Percentiles rank a stretch among this genome's conserved stretches.
phyloP scores from a whole-genome alignment of 2,113 vertebrate species.

The Urocitellus parryii region DNA sequence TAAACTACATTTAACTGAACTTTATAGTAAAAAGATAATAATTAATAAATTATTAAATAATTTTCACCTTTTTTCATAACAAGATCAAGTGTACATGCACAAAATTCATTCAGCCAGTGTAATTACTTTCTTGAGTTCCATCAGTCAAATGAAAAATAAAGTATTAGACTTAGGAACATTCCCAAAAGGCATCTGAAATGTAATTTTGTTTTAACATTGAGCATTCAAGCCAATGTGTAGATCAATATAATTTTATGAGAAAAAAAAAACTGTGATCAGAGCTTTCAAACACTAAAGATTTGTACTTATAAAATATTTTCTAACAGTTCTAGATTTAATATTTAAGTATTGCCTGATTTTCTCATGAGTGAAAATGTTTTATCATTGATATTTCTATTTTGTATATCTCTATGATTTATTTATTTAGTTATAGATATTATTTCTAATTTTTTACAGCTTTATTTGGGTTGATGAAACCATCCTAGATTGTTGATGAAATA shows the following conservation, averaged over 20 bases:
- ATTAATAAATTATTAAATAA: not conserved
- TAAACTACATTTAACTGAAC: not conserved
- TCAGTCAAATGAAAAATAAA: conserved; percentile 34
- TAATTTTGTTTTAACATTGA: conserved; percentile 33
- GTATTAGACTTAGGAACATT: not conserved
- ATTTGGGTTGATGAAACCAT: not conserved
- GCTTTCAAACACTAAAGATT: not conserved
- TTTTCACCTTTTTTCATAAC: not conserved
- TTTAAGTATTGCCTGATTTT: not conserved
- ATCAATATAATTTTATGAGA: not conserved
- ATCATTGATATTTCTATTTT: not conserved
- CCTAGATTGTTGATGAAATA: too few relatives aligned
- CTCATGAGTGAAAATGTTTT: conserved; percentile 8
- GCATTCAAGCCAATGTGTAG: not conserved
- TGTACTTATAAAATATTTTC: not conserved
- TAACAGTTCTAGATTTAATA: not conserved
- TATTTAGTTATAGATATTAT: not conserved
- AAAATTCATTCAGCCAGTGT: not conserved
- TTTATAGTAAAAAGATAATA: not conserved
- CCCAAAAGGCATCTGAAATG: not conserved
- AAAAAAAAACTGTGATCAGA: not conserved
- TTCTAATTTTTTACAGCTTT: conserved; percentile 1
- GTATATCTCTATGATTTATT: not conserved
- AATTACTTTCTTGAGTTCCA: not conserved
- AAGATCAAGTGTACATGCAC: not conserved